Conservation (phyloP, 2,113 vertebrate genomes). For the Amphilophus citrinellus region DNA sequence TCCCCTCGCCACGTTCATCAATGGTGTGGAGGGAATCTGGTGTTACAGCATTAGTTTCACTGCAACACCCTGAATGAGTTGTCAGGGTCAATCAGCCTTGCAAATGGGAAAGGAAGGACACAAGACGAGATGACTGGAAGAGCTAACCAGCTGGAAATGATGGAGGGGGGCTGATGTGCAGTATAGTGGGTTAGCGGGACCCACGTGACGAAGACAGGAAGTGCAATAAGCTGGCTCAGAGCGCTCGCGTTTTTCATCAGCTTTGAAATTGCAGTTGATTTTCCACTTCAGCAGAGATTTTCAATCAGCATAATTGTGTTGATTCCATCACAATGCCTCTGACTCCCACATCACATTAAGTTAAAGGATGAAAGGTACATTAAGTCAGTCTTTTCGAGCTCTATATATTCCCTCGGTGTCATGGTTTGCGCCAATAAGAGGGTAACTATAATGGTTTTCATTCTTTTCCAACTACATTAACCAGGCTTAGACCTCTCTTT, state of each 20-base stretch:
- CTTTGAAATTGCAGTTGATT: conserved; percentile 30
- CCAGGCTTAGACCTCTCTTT: neutral
- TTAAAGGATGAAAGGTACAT: conserved; percentile 20
- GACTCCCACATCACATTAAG: conserved; percentile 36
- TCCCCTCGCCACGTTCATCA: conserved; percentile 31
- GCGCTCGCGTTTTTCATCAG: neutral
- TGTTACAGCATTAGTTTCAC: conserved; percentile 21
- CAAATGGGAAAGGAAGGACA: conserved; percentile 70
- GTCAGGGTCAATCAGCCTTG: conserved; percentile 70
- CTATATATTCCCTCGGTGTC: neutral
- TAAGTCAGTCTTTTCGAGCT: conserved; percentile 8
- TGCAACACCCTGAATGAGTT: conserved; percentile 58
- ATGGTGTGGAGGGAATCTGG: neutral
- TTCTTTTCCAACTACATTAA: conserved; percentile 9
- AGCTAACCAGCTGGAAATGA: conserved; percentile 71
- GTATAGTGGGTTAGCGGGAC: conserved; percentile 25
- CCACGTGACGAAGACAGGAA: conserved; percentile 8
- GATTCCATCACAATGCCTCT: conserved; percentile 4
- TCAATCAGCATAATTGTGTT: conserved; percentile 52
- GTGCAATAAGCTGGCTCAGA: neutral
- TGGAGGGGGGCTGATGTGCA: conserved; percentile 25
- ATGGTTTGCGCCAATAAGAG: neutral
- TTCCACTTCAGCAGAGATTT: conserved; percentile 50
- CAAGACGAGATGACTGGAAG: conserved; percentile 41
- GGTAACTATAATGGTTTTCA: conserved; percentile 3